These are phyloP conservation scores for Ctenochaetus hawaiiensis DNA, from an alignment of 2,797 vertebrate species.

Conservation along the genomic window DNA sequence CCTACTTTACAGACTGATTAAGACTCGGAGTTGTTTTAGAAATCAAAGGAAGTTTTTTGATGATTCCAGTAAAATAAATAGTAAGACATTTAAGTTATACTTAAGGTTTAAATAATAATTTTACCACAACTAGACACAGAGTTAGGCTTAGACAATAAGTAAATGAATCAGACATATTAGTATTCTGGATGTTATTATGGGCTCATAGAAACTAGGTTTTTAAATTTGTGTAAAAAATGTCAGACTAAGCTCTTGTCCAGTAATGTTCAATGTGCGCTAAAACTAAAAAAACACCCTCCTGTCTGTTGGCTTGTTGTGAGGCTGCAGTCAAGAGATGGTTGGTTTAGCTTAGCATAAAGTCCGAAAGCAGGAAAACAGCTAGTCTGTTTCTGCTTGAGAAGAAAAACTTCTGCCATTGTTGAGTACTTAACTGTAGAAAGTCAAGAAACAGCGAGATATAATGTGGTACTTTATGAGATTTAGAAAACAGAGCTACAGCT, in stretches of 20 bases:
- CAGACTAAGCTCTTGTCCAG: not conserved
- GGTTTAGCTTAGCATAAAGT: not conserved
- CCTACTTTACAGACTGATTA: slow-evolving; percentile 53
- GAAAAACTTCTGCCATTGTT: too few species aligned
- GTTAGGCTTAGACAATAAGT: too few species aligned
- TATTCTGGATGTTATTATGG: not conserved
- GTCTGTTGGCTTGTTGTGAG: not conserved
- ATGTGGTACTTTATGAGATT: too few species aligned
- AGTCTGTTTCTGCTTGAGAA: too few species aligned
- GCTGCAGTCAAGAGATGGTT: not conserved
- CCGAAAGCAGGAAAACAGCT: not conserved
- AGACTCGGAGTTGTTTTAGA: not conserved
- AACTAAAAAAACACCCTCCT: too few species aligned
- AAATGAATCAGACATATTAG: too few species aligned
- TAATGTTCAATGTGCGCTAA: not conserved
- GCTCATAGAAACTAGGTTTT: not conserved
- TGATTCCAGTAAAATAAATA: not conserved
- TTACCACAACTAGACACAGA: not conserved
- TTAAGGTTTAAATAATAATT: not conserved
- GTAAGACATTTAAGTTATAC: not conserved
- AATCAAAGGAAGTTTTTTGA: not conserved
- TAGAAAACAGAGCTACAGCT: too few species aligned
- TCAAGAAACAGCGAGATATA: too few species aligned
- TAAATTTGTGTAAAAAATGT: too few species aligned
- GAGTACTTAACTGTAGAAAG: not conserved